Base-by-base conservation (phyloP, 2,888 invertebrate genomes). In the Nymphalis urticae region DNA sequence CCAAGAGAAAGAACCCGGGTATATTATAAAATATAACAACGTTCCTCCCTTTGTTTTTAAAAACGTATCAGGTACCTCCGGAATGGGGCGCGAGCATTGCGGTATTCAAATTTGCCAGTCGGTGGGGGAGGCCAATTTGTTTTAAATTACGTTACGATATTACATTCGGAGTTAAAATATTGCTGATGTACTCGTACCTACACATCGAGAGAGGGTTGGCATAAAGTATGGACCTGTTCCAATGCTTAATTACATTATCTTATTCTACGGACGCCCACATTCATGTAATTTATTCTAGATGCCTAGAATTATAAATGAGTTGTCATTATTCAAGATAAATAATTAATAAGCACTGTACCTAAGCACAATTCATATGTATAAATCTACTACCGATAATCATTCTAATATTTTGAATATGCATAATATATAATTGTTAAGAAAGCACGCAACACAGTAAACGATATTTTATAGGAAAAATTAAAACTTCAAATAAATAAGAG, bases 131-230 rank as follows among this genome's bases (percentile, higher is more conserved):
- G 86, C 92, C 92, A 92, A 92, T 92, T 92, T 84, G 90, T 89
- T 92, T 92, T 89, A 92, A 92, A 92, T 92, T 92, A 88, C 90
- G 87, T 91, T 91, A 90, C 89, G 89, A 90, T 92, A 92, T 92
- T 92, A 85, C 90, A 80, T 87, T 86, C 79, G 77, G 83, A 82
- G 84, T 85, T 90, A 85, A 89, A 88, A 88, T 92, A 90, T 91
- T 79, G 86, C 86, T 79, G 85, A 85, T 83, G 13, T 13, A 13
- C 42, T 42, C 42, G 13, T 13, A 42, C 42, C 42, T 42, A 88
- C 88, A 90, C 85, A 85, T 76, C 75, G 77, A 77, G 85, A 89
- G 88, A 88, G 89, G 90, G 89, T 85, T 88, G 80, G 79, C 80
- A 83, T 85, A 83, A 86, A 84, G 85, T 86, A 87, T 86, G 81